Percentiles rank a stretch among this genome's conserved stretches.
These are phyloP conservation scores for Formica exsecta DNA, from an alignment of 1,140 invertebrate genomes.

Conservation along the genomic window DNA sequence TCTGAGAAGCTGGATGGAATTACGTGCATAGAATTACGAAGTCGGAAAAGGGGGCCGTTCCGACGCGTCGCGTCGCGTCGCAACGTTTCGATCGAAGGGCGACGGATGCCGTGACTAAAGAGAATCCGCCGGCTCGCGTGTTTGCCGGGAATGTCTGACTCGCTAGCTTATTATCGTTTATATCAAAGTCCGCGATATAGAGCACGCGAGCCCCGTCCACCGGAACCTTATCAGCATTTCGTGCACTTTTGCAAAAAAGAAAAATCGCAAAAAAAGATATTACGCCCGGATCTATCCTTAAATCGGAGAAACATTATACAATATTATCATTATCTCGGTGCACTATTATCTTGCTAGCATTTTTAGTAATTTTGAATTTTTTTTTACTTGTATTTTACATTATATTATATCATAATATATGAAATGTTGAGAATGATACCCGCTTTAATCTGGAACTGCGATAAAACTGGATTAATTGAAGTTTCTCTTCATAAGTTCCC, in stretches of 20 bases:
- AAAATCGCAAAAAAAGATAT: background rate
- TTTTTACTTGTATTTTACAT: background rate
- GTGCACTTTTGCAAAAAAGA: background rate
- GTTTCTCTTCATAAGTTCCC: background rate
- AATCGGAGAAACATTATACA: background rate
- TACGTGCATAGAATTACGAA: conserved; percentile 73
- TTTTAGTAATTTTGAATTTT: background rate
- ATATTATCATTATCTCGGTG: background rate
- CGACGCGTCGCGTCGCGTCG: conserved; percentile 15
- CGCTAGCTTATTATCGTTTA: conserved; percentile 62
- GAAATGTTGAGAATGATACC: background rate
- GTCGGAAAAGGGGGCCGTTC: conserved; percentile 46
- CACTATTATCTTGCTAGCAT: background rate
- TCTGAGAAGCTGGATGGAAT: conserved; percentile 69
- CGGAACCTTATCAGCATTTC: conserved; percentile 20
- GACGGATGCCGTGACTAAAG: conserved; percentile 48
- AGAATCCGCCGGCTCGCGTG: conserved; percentile 42
- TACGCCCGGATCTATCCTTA: background rate
- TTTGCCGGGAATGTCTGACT: conserved; percentile 37
- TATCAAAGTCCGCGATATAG: conserved; percentile 49
- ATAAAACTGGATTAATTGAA: background rate
- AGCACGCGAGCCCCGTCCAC: conserved; percentile 25
- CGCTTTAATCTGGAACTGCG: background rate
- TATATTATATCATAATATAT: background rate
- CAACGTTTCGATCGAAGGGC: conserved; percentile 39